These are phyloP conservation scores for Amblyjoppa proteus DNA, from an alignment of 2,888 invertebrate species.

Conservation along the genomic window DNA sequence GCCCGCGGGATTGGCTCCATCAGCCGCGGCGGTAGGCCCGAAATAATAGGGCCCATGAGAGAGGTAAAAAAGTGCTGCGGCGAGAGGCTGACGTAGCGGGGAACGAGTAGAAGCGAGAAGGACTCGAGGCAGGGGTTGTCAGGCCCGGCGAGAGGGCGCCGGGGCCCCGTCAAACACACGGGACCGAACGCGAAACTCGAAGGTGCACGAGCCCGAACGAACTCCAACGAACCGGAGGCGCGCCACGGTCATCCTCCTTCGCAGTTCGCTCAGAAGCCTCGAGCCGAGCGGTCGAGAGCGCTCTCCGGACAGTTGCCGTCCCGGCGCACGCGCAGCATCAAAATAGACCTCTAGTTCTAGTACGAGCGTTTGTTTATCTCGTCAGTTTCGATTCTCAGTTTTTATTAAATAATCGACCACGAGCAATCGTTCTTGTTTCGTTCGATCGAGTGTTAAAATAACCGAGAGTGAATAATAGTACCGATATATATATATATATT, in stretches of 20 bases:
- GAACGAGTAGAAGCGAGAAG: conserved; percentile 40
- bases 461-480: too few relatives aligned
- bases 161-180: conserved; percentile 22
- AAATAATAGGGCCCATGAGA: conserved; percentile 77
- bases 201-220: conserved; percentile 57
- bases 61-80: conserved; percentile 57
- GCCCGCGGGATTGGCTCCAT: conserved; percentile 73
- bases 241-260: conserved; percentile 51
- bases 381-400: neutral
- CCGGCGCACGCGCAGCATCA: neutral
- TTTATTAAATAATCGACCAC: neutral
- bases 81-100: conserved; percentile 44
- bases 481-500: too few relatives aligned
- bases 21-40: conserved; percentile 73
- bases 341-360: neutral
- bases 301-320: neutral
- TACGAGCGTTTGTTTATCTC: neutral
- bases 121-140: conserved; percentile 5
- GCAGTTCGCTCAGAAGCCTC: conserved; percentile 63
- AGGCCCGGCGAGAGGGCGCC: neutral
- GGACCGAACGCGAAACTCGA: conserved; percentile 44
- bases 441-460: neutral
- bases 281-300: conserved; percentile 62
- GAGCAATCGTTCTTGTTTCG: neutral
- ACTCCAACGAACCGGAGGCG: conserved; percentile 39